Base-by-base conservation (phyloP, 2,888 invertebrate genomes). In the Pristionchus fissidentatus region DNA sequence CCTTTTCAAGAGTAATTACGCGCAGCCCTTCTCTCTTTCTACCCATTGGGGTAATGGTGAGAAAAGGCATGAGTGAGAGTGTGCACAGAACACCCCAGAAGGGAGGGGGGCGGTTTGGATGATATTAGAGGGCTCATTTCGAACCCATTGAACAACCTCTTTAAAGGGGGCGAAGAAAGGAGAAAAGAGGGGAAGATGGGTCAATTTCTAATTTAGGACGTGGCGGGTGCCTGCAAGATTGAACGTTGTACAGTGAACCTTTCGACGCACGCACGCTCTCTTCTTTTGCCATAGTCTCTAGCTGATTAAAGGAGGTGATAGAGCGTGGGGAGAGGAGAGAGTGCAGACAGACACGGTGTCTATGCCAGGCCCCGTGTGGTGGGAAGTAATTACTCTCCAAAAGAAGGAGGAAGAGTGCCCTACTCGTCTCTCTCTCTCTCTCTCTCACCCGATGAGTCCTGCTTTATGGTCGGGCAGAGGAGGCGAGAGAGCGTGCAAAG, bases 1-100 rank as follows among this genome's bases (percentile, higher is more conserved):
- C 62, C 22, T 66, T 66, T 66, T 29, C 70, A 70, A 70, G 70
- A 70, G 70, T 70, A 70, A 70, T 70, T 70, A n/a, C n/a, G n/a
- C n/a, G 70, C 41, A 43, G 70, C 41, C 10, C 26, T 26, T 22
- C 35, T 5, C 5, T n/a, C n/a, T n/a, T n/a, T n/a, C n/a, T n/a
- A n/a, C n/a, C n/a, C 7, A 60, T 29, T 4, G 35, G 38, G 32
- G 66, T 41, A 70, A 70, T 70, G 70, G 70, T 70, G 70, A 70
- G 70, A 70, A 70, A 70, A 70, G 70, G n/a, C n/a, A n/a, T n/a
- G n/a, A n/a, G n/a, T n/a, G n/a, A n/a, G n/a, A n/a, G n/a, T n/a
- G n/a, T n/a, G n/a, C n/a, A n/a, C n/a, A n/a, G n/a, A n/a, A n/a
- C n/a, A n/a, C n/a, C n/a, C n/a, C n/a, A n/a, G n/a, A n/a, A n/a